Percentiles rank a stretch among this genome's conserved stretches.
phyloP scores from a whole-genome alignment of 2,797 vertebrate genomes.

The Myripristis jacobus region DNA sequence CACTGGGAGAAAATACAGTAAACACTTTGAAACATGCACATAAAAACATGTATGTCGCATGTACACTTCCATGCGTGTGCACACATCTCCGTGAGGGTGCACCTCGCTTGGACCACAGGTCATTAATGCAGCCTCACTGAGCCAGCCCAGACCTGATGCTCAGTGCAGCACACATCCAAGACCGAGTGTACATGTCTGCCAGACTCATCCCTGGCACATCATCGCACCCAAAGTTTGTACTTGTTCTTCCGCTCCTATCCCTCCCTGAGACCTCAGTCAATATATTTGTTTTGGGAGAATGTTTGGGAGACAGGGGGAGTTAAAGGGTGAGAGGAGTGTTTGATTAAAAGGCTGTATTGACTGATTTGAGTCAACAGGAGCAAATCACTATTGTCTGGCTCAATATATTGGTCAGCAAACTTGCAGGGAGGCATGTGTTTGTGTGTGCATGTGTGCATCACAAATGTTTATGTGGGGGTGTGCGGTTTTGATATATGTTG shows the following conservation, averaged over 20 bases:
- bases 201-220: constrained; percentile 39
- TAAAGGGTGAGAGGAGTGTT: constrained; percentile 45
- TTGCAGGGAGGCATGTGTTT: constrained; percentile 28
- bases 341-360: constrained; percentile 69
- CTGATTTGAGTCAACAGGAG: constrained; percentile 63
- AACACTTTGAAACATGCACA: not conserved
- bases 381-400: constrained; percentile 49
- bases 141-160: constrained; percentile 11
- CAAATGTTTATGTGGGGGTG: constrained; percentile 45
- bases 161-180: constrained; percentile 33
- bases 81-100: constrained; percentile 1
- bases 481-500: constrained; percentile 61
- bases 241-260: constrained; percentile 38
- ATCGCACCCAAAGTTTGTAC: constrained; percentile 28
- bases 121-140: constrained; percentile 74
- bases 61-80: constrained; percentile 18
- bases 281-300: constrained; percentile 60
- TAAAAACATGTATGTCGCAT: constrained; percentile 18
- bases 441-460: constrained; percentile 27
- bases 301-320: constrained; percentile 40
- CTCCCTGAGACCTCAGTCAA: constrained; percentile 54
- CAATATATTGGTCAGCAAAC: constrained; percentile 27
- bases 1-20: constrained; percentile 20
- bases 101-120: constrained; percentile 16
- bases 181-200: constrained; percentile 54